Percentiles rank a stretch among this genome's conserved stretches.
These are phyloP conservation scores for Philaethria dido DNA, from an alignment of 2,888 invertebrate species.

Conservation along the genomic window DNA sequence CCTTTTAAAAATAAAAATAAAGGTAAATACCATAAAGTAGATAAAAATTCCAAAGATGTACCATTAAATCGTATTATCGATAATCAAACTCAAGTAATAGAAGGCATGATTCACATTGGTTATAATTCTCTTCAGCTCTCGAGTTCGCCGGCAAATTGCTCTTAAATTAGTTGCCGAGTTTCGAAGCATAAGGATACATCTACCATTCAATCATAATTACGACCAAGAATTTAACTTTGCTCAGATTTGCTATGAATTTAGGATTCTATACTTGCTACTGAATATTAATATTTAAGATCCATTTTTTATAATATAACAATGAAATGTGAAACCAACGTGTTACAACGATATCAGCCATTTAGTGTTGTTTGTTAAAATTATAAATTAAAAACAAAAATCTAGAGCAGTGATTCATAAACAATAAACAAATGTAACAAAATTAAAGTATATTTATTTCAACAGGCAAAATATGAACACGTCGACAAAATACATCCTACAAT, in stretches of 20 bases:
- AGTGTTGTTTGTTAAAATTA: too few species aligned
- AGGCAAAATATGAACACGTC: not conserved
- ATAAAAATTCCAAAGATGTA: conserved; percentile 16
- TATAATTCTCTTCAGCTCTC: conserved; percentile 46
- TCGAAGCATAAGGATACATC: conserved; percentile 44
- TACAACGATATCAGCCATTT: too few species aligned
- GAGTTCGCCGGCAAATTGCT: conserved; percentile 58
- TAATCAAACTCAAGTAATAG: conserved; percentile 51
- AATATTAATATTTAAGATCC: not conserved
- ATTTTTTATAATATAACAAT: too few species aligned
- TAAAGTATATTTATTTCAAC: not conserved
- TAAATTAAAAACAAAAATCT: not conserved
- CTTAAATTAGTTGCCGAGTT: conserved; percentile 60
- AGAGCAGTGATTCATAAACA: not conserved
- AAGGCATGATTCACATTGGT: conserved; percentile 48
- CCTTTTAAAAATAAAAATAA: not conserved
- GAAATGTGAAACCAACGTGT: too few species aligned
- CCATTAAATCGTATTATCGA: conserved; percentile 41
- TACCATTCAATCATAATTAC: conserved; percentile 44
- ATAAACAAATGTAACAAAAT: not conserved
- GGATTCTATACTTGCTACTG: conserved; percentile 1
- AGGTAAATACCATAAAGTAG: not conserved
- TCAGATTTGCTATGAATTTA: conserved; percentile 13
- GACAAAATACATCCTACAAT: not conserved
- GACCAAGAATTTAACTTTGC: conserved; percentile 43